Evolutionary conservation across 2,888 invertebrate species (phyloP).

Genomic region (Limenitis camilla): DNA sequence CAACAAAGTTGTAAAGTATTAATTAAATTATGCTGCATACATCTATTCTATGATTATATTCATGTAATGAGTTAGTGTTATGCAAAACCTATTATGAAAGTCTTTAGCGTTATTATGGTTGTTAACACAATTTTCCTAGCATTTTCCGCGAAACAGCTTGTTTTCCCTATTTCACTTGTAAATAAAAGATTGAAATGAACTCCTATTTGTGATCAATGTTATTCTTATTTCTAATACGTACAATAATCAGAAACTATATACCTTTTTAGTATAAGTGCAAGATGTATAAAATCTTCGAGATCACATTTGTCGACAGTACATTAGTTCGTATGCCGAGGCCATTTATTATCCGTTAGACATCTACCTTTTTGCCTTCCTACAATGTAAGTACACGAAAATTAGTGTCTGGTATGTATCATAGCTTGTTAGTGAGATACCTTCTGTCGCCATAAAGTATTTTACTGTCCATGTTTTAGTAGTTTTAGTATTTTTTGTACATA

Average conservation of each 20-base stretch:
- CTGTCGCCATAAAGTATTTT: not conserved
- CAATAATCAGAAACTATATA: not conserved
- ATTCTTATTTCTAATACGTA: no score
- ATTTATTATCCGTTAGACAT: not conserved
- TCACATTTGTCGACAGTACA: not conserved
- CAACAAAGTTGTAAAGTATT: constrained; percentile 3
- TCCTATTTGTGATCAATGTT: no score
- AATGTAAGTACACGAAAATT: not conserved
- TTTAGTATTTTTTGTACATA: not conserved
- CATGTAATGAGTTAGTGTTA: constrained; percentile 1
- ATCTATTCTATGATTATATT: constrained; percentile 6
- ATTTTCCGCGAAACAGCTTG: not conserved
- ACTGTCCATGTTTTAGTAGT: not conserved
- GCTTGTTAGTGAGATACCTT: not conserved
- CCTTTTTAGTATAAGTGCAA: not conserved
- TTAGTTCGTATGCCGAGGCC: not conserved
- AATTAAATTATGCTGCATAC: constrained; percentile 5
- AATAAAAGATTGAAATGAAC: no score
- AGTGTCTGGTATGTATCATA: not conserved
- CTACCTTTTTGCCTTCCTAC: not conserved
- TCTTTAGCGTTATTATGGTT: not conserved
- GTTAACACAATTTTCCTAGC: not conserved
- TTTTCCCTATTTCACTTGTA: not conserved
- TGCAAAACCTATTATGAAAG: constrained; percentile 1
- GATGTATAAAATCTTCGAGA: not conserved